These are phyloP conservation scores for Pantelozetes paolii DNA, from an alignment of 2,888 invertebrate species.

Conservation along the genomic window DNA sequence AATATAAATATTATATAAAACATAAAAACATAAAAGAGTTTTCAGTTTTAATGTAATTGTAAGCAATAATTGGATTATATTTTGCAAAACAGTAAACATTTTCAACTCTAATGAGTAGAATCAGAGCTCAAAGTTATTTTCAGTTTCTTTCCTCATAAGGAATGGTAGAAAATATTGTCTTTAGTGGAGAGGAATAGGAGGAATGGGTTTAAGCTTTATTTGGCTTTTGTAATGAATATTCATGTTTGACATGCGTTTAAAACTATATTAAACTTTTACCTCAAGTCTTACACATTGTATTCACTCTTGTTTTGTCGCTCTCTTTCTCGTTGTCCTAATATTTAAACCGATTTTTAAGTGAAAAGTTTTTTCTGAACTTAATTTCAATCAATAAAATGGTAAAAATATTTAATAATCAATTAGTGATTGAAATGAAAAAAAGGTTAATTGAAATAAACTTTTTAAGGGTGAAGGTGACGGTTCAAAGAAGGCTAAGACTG, in stretches of 20 bases:
- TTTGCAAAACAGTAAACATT: too few relatives aligned
- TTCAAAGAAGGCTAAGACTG: conserved; percentile 29
- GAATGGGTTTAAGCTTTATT: neutral
- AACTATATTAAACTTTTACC: neutral
- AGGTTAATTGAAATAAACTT: neutral
- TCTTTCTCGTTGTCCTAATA: neutral
- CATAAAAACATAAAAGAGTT: too few relatives aligned
- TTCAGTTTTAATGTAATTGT: too few relatives aligned
- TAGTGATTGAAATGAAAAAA: too few relatives aligned
- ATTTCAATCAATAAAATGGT: conserved; percentile 1
- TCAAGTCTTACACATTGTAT: neutral
- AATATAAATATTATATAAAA: too few relatives aligned
- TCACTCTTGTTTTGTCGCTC: neutral
- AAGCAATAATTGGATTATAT: too few relatives aligned
- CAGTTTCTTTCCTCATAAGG: neutral
- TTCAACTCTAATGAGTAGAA: neutral
- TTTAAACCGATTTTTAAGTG: neutral
- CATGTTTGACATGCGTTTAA: neutral
- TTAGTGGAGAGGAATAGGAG: too few relatives aligned
- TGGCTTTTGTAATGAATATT: conserved; percentile 10
- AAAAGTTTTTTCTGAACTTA: neutral
- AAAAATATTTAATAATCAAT: neutral
- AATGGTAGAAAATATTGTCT: neutral
- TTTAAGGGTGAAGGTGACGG: conserved; percentile 3
- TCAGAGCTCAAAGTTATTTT: neutral